Conservation (phyloP, 1,140 invertebrate species). For the Anagrus nilaparvatae region DNA sequence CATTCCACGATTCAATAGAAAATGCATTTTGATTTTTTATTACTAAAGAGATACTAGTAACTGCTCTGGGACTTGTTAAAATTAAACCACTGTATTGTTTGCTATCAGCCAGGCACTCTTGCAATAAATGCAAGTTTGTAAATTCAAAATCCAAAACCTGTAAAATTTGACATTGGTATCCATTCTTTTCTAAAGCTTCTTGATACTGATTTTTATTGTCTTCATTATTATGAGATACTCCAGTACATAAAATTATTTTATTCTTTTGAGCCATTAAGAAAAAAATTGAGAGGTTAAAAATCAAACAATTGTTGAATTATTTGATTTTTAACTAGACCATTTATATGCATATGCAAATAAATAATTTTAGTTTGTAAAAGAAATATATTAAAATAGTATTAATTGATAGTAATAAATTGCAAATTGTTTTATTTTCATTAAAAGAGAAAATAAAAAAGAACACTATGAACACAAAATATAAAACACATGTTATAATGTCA, state of each 20-base stretch:
- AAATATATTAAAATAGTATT: too few relatives aligned
- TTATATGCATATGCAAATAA: too few relatives aligned
- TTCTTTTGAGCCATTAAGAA: background rate
- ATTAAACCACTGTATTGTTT: conserved; percentile 33
- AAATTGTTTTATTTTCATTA: too few relatives aligned
- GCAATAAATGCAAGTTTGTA: conserved; percentile 25
- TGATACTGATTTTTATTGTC: conserved; percentile 28
- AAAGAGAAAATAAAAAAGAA: too few relatives aligned
- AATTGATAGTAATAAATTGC: too few relatives aligned
- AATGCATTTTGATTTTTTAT: conserved; percentile 15
- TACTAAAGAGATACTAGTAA: conserved; percentile 28
- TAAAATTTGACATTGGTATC: conserved; percentile 31
- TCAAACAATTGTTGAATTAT: too few relatives aligned
- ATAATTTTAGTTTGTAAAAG: too few relatives aligned
- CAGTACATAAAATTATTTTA: conserved; percentile 33
- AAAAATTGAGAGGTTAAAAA: background rate
- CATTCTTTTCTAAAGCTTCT: conserved; percentile 25
- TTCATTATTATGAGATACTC: conserved; percentile 21
- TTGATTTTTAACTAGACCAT: too few relatives aligned
- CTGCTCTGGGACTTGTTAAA: conserved; percentile 34
- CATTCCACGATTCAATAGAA: conserved; percentile 23
- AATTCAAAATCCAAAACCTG: conserved; percentile 31
- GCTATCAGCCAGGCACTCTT: conserved; percentile 18
- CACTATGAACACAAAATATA: too few relatives aligned
- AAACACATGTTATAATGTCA: too few relatives aligned